Evolutionary conservation across 2,113 vertebrate species (phyloP).

Genomic region (Amblyornis subalaris): DNA sequence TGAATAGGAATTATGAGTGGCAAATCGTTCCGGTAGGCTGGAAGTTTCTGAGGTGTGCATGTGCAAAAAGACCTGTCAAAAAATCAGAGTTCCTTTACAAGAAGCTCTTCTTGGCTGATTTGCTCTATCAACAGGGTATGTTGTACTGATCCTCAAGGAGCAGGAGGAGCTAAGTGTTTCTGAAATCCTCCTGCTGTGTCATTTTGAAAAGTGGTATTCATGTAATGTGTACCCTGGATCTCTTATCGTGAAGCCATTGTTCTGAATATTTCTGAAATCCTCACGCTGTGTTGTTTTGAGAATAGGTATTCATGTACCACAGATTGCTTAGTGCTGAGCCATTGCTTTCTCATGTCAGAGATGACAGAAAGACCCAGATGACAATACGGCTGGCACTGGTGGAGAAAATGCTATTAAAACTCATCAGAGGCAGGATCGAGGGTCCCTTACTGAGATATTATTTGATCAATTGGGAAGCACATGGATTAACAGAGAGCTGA

Average conservation of each 20-base stretch:
- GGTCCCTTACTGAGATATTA: neutral
- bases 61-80: neutral
- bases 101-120: conserved; percentile 32
- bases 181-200: conserved; percentile 41
- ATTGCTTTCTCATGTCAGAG: conserved; percentile 27
- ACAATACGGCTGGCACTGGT: conserved; percentile 16
- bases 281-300: conserved; percentile 55
- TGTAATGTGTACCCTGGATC: conserved; percentile 4
- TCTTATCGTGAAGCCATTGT: conserved; percentile 14
- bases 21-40: neutral
- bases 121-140: conserved; percentile 5
- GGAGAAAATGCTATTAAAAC: conserved; percentile 15
- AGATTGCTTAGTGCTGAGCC: conserved; percentile 12
- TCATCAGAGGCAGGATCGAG: neutral
- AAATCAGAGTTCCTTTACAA: neutral
- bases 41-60: neutral
- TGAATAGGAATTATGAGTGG: neutral
- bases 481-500: neutral
- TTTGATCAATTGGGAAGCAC: neutral
- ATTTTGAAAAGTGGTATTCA: conserved; percentile 55
- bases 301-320: conserved; percentile 18
- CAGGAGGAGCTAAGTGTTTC: conserved; percentile 27
- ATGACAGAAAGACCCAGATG: neutral
- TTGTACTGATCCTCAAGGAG: conserved; percentile 25
- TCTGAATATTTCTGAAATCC: conserved; percentile 53